These are phyloP conservation scores for Anabas testudineus DNA, from an alignment of 2,797 vertebrate species.

Conservation along the genomic window DNA sequence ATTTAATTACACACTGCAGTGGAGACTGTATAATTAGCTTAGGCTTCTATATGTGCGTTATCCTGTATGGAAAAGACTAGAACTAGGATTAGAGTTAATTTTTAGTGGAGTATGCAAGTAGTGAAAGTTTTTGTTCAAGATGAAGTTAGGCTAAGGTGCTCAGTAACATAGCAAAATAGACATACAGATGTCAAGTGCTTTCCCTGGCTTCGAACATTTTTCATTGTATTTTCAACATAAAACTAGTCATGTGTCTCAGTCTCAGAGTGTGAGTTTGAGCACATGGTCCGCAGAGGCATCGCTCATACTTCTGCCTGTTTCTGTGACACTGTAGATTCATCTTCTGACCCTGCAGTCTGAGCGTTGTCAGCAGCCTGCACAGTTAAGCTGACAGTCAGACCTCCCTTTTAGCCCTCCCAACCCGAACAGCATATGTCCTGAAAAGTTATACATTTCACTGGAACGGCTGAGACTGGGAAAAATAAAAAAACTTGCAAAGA, in stretches of 20 bases:
- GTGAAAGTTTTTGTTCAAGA: neutral
- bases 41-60: neutral
- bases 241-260: slow-evolving; percentile 10
- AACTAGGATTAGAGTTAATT: neutral
- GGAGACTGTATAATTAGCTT: neutral
- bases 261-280: slow-evolving; percentile 12
- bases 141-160: neutral
- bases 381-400: slow-evolving; percentile 46
- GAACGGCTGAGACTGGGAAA: neutral
- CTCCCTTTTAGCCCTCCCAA: slow-evolving; percentile 27
- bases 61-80: neutral
- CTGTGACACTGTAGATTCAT: slow-evolving; percentile 58
- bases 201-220: neutral
- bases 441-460: slow-evolving; percentile 32
- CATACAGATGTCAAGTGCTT: neutral
- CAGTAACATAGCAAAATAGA: neutral
- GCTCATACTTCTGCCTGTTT: slow-evolving; percentile 36
- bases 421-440: slow-evolving; percentile 22
- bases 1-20: neutral
- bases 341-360: slow-evolving; percentile 45
- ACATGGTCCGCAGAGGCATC: slow-evolving; percentile 24
- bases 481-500: neutral
- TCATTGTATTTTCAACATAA: slow-evolving; percentile 5
- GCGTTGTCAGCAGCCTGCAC: slow-evolving; percentile 51
- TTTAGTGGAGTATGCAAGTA: neutral